Conservation (phyloP, 1,140 invertebrate species). For the Limonius californicus region DNA sequence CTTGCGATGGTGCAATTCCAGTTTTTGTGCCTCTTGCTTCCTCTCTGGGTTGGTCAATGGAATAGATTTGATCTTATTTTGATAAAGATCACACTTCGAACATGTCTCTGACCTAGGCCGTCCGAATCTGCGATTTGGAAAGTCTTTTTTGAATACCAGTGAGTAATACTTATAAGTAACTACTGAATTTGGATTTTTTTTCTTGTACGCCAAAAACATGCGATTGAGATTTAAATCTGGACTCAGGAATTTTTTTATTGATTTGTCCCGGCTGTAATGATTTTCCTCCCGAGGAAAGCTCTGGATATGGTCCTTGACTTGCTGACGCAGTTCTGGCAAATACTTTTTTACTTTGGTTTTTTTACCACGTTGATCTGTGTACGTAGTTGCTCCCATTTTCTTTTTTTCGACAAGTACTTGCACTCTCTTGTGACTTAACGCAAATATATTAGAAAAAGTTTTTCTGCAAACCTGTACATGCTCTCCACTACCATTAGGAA, state of each 20-base stretch:
- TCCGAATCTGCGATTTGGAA: not conserved
- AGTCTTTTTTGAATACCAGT: not conserved
- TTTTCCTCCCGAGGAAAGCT: not conserved
- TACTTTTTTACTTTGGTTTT: too few relatives aligned
- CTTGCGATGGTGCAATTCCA: constrained; percentile 25
- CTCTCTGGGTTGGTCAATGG: too few relatives aligned
- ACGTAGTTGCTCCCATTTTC: not conserved
- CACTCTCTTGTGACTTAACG: too few relatives aligned
- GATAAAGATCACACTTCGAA: not conserved
- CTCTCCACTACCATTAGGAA: too few relatives aligned
- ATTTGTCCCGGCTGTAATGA: not conserved
- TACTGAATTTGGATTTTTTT: not conserved
- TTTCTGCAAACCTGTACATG: too few relatives aligned
- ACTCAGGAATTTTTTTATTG: not conserved
- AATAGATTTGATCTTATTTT: not conserved
- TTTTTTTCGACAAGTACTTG: not conserved
- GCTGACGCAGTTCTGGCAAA: not conserved
- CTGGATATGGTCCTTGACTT: not conserved
- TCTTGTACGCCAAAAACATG: not conserved
- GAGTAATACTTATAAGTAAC: not conserved
- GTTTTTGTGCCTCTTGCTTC: too few relatives aligned
- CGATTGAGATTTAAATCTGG: not conserved
- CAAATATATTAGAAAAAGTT: too few relatives aligned
- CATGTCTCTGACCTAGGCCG: not conserved
- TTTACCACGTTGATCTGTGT: too few relatives aligned